These are phyloP conservation scores for Melanargia galathea DNA, from an alignment of 2,888 invertebrate genomes.

Conservation along the genomic window DNA sequence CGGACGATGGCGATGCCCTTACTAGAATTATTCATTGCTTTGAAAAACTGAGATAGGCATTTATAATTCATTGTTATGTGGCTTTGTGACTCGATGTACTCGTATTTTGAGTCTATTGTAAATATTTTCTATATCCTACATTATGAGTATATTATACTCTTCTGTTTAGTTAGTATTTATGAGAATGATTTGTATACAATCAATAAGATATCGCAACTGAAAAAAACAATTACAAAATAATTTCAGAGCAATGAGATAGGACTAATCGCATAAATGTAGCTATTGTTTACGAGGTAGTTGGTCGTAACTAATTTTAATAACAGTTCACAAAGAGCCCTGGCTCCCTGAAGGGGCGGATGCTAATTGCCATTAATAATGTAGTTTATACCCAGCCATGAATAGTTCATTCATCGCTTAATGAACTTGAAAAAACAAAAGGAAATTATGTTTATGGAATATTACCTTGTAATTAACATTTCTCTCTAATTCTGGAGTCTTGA, in stretches of 20 bases:
- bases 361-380: slow-evolving; percentile 12
- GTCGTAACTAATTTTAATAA: slow-evolving; percentile 15
- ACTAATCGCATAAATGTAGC: not conserved
- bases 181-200: too few relatives aligned
- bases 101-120: too few relatives aligned
- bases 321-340: slow-evolving; percentile 8
- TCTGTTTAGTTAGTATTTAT: not conserved
- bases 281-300: slow-evolving; percentile 8
- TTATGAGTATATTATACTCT: too few relatives aligned
- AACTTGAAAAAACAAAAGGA: slow-evolving; percentile 6
- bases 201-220: not conserved
- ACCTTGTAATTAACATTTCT: too few relatives aligned
- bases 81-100: too few relatives aligned
- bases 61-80: too few relatives aligned
- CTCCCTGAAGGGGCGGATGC: not conserved
- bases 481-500: too few relatives aligned
- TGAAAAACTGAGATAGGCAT: too few relatives aligned
- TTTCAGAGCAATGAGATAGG: not conserved
- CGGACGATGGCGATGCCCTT: too few relatives aligned
- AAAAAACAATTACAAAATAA: not conserved
- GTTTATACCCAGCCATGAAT: not conserved
- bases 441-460: not conserved
- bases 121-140: too few relatives aligned
- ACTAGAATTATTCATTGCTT: too few relatives aligned
- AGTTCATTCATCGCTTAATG: slow-evolving; percentile 9